Evolutionary conservation across 2,113 vertebrate genomes (phyloP).

Genomic region (Colistium nudipinnis): DNA sequence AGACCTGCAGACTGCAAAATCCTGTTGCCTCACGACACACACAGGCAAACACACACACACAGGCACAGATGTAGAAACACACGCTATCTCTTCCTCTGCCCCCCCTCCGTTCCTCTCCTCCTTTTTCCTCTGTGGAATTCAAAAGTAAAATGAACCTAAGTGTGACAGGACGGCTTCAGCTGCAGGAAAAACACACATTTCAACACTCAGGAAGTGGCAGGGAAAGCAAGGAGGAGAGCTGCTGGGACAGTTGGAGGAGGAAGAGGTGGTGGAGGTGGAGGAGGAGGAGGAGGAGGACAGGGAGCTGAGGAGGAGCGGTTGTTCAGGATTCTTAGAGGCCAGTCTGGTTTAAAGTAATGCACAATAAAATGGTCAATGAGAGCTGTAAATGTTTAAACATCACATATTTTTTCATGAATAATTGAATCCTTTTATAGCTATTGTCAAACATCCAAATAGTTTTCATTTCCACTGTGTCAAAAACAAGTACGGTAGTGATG

Average conservation of each 20-base stretch:
- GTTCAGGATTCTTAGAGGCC: conserved; percentile 23
- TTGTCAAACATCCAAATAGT: conserved; percentile 22
- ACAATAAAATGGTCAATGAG: conserved; percentile 22
- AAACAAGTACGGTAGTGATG: conserved; percentile 2
- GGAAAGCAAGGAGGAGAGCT: conserved; percentile 24
- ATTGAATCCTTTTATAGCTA: conserved; percentile 5
- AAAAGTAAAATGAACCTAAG: conserved; percentile 67
- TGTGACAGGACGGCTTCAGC: conserved; percentile 65
- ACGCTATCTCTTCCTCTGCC: conserved; percentile 26
- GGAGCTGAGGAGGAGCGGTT: conserved; percentile 27
- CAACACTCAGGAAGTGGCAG: conserved; percentile 51
- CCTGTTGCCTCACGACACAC: conserved; percentile 39
- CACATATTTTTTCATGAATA: background rate
- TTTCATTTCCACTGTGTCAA: conserved; percentile 30
- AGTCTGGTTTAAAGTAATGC: conserved; percentile 10
- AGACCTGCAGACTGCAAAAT: conserved; percentile 55
- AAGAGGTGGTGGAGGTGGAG: background rate
- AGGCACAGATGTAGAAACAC: conserved; percentile 42
- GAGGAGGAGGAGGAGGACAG: conserved; percentile 22
- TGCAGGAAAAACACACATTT: conserved; percentile 69
- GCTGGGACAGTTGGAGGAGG: conserved; percentile 25
- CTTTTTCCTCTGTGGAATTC: conserved; percentile 56
- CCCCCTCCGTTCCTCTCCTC: background rate
- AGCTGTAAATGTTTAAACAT: background rate
- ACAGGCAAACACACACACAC: conserved; percentile 35